These are phyloP conservation scores for Cyprinodon brontotheroides DNA, from an alignment of 2,113 vertebrate genomes.

Conservation along the genomic window DNA sequence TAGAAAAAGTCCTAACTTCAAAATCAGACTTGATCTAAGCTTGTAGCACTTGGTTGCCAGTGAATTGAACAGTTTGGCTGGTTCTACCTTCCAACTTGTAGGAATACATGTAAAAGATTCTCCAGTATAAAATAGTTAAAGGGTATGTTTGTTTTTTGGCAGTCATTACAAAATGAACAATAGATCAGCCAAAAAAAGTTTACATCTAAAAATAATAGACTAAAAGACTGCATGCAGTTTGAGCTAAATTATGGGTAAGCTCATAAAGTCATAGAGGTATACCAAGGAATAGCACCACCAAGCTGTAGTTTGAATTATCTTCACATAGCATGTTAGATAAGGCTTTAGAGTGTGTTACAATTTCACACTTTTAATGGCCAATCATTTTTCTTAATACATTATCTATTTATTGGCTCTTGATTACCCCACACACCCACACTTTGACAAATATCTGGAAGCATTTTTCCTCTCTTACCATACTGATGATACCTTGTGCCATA, in stretches of 20 bases:
- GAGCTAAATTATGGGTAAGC: too few relatives aligned
- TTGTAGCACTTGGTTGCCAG: background rate
- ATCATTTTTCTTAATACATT: background rate
- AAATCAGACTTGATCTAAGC: too few relatives aligned
- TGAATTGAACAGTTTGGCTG: background rate
- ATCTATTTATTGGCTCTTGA: background rate
- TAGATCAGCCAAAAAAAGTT: background rate
- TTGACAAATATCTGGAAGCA: background rate
- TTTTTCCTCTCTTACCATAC: constrained; percentile 83
- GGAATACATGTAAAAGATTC: background rate
- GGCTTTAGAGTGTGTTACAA: too few relatives aligned
- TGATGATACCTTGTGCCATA: constrained; percentile 94
- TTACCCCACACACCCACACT: background rate
- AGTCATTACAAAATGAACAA: background rate
- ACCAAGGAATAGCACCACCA: too few relatives aligned
- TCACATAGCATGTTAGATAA: background rate
- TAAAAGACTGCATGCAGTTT: too few relatives aligned
- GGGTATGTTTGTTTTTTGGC: background rate
- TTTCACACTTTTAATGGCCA: background rate
- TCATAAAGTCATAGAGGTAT: too few relatives aligned
- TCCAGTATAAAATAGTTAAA: background rate
- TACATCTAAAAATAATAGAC: too few relatives aligned
- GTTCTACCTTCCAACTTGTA: background rate
- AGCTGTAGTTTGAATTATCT: background rate
- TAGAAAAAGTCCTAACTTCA: too few relatives aligned